Evolutionary conservation across 2,797 vertebrate species (phyloP).

Genomic region (Galago senegalensis): DNA sequence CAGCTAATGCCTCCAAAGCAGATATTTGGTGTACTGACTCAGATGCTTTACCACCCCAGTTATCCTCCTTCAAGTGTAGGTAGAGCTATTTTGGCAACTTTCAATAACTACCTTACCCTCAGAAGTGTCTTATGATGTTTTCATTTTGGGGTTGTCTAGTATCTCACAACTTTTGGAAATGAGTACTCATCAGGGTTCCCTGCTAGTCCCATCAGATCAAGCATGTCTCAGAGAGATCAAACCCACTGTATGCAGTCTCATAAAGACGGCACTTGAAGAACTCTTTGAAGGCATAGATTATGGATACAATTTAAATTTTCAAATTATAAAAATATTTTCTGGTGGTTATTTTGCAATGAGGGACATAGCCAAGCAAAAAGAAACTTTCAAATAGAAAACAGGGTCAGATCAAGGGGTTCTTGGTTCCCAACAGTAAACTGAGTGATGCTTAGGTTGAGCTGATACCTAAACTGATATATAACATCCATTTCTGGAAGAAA

Average conservation of each 20-base stretch:
- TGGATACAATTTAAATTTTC: constrained; percentile 3
- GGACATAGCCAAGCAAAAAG: neutral
- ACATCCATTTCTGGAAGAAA: constrained; percentile 4
- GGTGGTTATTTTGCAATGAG: constrained; percentile 15
- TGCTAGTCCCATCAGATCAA: neutral
- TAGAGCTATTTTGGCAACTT: neutral
- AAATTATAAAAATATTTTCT: neutral
- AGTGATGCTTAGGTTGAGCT: neutral
- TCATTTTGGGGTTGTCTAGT: neutral
- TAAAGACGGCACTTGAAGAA: neutral
- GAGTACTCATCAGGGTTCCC: neutral
- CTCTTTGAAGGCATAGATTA: neutral
- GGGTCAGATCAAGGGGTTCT: neutral
- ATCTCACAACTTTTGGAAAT: constrained; percentile 1
- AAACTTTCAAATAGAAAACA: neutral
- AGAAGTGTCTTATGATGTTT: neutral
- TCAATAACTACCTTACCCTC: neutral
- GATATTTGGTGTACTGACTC: neutral
- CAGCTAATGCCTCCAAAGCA: neutral
- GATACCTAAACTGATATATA: neutral
- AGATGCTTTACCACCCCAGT: neutral
- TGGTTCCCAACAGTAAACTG: neutral
- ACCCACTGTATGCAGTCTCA: neutral
- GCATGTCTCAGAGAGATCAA: neutral
- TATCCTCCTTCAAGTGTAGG: neutral